Evolutionary conservation across 2,113 vertebrate genomes (phyloP).

Genomic region (Theristicus caerulescens): DNA sequence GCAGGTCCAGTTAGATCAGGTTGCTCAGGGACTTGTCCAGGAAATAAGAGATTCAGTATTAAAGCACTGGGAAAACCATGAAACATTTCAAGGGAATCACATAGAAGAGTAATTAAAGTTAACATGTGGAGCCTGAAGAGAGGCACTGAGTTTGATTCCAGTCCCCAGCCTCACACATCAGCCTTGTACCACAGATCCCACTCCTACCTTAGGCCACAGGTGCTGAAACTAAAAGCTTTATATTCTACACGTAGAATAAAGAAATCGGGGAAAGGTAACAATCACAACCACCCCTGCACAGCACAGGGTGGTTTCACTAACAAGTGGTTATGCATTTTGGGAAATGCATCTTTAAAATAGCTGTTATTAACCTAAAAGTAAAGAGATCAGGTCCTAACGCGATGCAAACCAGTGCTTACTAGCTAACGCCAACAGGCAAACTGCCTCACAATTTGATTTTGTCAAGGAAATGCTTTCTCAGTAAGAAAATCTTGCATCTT

Average conservation of each 20-base stretch:
- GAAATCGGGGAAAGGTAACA: rapidly evolving
- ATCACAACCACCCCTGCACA: not conserved
- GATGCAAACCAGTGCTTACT: not conserved
- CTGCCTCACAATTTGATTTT: not conserved
- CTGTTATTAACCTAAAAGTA: not conserved
- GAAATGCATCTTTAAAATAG: not conserved
- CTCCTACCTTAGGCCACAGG: not conserved
- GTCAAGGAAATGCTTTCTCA: not conserved
- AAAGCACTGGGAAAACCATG: not conserved
- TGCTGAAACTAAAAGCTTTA: not conserved
- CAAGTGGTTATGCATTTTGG: not conserved
- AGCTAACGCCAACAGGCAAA: not conserved
- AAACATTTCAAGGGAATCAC: not conserved
- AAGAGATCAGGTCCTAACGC: not conserved
- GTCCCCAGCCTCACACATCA: not conserved
- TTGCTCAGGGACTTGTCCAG: not conserved
- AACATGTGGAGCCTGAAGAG: not conserved
- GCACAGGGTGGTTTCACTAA: not conserved
- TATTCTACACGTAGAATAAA: not conserved
- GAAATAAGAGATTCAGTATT: not conserved
- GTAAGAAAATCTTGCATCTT: not conserved
- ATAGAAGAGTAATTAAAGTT: not conserved
- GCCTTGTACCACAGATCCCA: not conserved
- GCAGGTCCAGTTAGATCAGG: not conserved
- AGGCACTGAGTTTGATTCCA: not conserved